Base-by-base conservation (phyloP, 2,888 invertebrate species). In the Apodemia mormo region DNA sequence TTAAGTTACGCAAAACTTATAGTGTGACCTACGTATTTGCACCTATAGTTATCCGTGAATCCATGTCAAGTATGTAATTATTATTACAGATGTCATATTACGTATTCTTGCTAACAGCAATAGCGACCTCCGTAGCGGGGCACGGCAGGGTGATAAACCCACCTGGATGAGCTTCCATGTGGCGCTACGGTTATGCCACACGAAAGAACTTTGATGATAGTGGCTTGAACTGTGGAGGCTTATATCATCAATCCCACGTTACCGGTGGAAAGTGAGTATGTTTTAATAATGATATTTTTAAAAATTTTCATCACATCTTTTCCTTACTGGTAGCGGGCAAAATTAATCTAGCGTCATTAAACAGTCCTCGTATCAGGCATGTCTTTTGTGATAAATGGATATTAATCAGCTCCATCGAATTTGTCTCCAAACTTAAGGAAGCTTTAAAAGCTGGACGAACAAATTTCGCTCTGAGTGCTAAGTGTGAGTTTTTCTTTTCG, bases 141-240 rank as follows among this genome's bases (percentile, higher is more conserved):
- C 96, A 96, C 83, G 96, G 96, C n/a, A 93, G 96, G 73, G 88
- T 96, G 52, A 94, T 96, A 74, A 95, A 96, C 79, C 97, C 97
- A 0, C 96, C 97, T 0, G 96, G 96, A 71, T 90, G 97, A 75
- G 96, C 96, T 0, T 96, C 97, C 0, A 96, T 97, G 77, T 97
- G 97, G 97, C 94, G 97, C 74, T 95, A 95, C 82, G 97, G 97
- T 33, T 97, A 96, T 86, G 90, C 94, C 78, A 96, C 96, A 0
- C 95, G 95, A 0, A 95, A 96, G 64, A 96, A 97, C 87, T 97
- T 97, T 82, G 97, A 97, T 79, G 97, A 97, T 80, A 96, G 97
- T 78, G 97, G 97, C 76, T 90, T 96, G 6, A 97, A 96, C 86
- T 97, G 97, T 79, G 97, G 97, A 0, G 97, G 97, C 0, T 97